Conservation (phyloP, 2,888 invertebrate species). For the Ceriagrion tenellum region DNA sequence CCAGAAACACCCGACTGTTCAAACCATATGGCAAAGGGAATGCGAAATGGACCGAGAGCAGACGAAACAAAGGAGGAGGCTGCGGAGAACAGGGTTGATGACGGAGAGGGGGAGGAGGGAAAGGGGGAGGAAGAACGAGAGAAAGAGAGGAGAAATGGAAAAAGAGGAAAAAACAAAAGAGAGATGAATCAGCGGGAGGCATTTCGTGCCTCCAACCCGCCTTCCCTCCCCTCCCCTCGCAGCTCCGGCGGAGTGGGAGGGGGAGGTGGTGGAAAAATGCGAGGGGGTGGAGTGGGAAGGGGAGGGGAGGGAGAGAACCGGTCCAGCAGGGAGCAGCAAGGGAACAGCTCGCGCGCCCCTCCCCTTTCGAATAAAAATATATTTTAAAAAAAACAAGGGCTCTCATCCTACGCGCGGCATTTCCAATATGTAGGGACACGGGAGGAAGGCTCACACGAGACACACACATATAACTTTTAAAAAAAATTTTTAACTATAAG, state of each 20-base stretch:
- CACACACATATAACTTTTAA: background rate
- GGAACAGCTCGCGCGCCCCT: background rate
- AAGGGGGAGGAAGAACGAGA: background rate
- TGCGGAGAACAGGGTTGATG: background rate
- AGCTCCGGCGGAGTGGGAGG: background rate
- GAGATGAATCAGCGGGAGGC: conserved; percentile 57
- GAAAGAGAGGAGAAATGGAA: background rate
- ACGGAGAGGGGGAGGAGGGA: background rate
- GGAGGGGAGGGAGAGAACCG: conserved; percentile 10
- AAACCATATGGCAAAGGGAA: conserved; percentile 8
- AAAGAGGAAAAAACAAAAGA: background rate
- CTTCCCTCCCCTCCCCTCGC: background rate
- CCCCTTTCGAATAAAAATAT: background rate
- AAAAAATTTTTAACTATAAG: background rate
- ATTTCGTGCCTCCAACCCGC: background rate
- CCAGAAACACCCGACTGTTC: background rate
- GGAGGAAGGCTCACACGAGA: conserved; percentile 2
- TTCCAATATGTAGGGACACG: conserved; percentile 32
- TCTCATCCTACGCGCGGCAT: conserved; percentile 56
- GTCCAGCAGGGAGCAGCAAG: conserved; percentile 12
- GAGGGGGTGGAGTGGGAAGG: background rate
- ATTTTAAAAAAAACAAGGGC: background rate
- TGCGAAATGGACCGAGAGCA: background rate
- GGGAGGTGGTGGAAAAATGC: background rate
- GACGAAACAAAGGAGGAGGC: background rate